These are phyloP conservation scores for Archips xylosteana DNA, from an alignment of 2,888 invertebrate genomes.

Conservation along the genomic window DNA sequence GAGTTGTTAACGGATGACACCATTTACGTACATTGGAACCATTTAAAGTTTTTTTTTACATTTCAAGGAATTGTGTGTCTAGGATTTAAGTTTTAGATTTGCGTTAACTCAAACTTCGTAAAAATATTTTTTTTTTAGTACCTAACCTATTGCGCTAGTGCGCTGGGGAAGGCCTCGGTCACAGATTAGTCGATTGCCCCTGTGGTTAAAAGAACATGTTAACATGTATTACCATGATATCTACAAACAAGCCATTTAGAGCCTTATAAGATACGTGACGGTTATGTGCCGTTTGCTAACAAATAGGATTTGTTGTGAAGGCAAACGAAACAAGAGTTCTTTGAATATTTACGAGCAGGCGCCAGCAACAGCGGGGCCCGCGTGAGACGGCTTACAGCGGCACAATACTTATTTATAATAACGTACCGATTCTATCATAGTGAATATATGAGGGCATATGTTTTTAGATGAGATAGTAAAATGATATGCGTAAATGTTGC, in stretches of 20 bases:
- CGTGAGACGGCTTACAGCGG: slow-evolving; percentile 14
- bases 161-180: not conserved
- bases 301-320: slow-evolving; percentile 31
- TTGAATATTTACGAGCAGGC: slow-evolving; percentile 41
- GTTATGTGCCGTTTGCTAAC: slow-evolving; percentile 15
- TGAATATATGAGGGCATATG: not conserved
- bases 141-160: no score
- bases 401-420: not conserved
- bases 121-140: no score
- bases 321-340: slow-evolving; percentile 9
- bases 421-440: not conserved
- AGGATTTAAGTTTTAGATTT: no score
- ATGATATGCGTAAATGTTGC: not conserved
- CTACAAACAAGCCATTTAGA: slow-evolving; percentile 2
- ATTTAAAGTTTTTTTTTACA: no score
- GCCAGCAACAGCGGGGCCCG: slow-evolving; percentile 14
- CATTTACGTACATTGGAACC: no score
- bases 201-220: not conserved
- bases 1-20: no score
- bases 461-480: not conserved
- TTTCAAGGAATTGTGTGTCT: no score
- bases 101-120: no score
- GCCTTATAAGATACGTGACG: slow-evolving; percentile 30
- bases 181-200: no score
- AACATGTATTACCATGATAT: not conserved